Evolutionary conservation across 1,140 invertebrate genomes (phyloP), one percentile per base, ranked within the genome.

Genomic region (Theocolax elegans): DNA sequence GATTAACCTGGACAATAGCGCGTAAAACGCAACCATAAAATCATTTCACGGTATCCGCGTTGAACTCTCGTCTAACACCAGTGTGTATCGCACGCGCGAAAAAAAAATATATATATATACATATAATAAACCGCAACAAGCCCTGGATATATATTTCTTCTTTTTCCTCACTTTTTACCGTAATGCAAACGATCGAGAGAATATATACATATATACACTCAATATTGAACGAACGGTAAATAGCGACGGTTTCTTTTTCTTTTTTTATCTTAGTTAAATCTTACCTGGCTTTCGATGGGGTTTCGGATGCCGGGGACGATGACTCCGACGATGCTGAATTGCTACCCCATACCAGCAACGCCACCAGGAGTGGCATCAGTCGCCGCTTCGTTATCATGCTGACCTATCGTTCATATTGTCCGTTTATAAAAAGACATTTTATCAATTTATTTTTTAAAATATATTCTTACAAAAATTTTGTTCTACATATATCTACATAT

Each of bases 211-310:
- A n/a, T n/a, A n/a, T n/a, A n/a, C n/a, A n/a, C n/a, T n/a, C 51
- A 40, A 29, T 67, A 59, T 67, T 67, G 66, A 60, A 68, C 48
- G 67, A 68, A 68, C 67, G 67, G 67, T 68, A 68, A 40, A 40
- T 1, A 46, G n/a, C 21, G 27, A 48, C 49, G 46, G 51, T 3
- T 15, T 46, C 44, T 46, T 46, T 40, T 58, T 19, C 19, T 58
- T 58, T 40, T 59, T 12, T 2, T 10, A 10, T 10, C 10, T 35
- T 35, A 10, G 31, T 35, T 6, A 35, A 35, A 35, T 7, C 48
- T 51, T 53, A 68, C 67, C 56, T 53, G n/a, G 46, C 6, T 40
- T 13, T 6, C 31, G 17, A 38, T 6, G 27, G 12, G 7, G n/a
- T 63, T 15, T 38, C 49, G 21, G 38, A 40, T 0, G 42, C 23